Evolutionary conservation across 2,888 invertebrate species (phyloP).

Genomic region (Bembecia ichneumoniformis): DNA sequence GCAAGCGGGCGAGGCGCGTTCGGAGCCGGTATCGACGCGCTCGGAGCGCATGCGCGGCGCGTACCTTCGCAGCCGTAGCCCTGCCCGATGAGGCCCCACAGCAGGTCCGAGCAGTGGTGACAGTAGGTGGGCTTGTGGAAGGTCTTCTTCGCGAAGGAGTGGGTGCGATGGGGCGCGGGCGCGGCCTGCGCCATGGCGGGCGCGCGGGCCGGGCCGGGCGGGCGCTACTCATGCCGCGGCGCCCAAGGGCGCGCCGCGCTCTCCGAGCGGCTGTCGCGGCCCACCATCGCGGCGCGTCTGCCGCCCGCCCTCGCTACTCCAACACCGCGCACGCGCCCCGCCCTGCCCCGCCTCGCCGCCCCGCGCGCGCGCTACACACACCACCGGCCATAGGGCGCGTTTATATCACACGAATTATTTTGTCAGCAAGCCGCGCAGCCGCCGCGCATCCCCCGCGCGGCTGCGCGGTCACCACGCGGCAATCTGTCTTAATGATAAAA

Average conservation of each 20-base stretch:
- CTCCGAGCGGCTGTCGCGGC: conserved; percentile 72
- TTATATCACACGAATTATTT: conserved; percentile 17
- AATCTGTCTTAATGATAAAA: conserved; percentile 14
- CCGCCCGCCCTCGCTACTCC: conserved; percentile 28
- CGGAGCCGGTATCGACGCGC: conserved; percentile 57
- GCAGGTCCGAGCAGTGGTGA: conserved; percentile 99
- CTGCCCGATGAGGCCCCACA: conserved; percentile 99
- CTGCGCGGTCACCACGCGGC: conserved; percentile 46
- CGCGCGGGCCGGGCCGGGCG: conserved; percentile 68
- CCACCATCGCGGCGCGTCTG: conserved; percentile 72
- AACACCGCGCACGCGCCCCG: conserved; percentile 38
- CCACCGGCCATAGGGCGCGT: conserved; percentile 21
- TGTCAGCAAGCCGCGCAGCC: conserved; percentile 43
- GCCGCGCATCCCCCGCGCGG: conserved; percentile 46
- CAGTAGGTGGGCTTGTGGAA: conserved; percentile 99
- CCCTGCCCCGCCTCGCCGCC: conserved; percentile 29
- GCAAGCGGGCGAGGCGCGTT: conserved; percentile 34
- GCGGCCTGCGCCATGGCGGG: conserved; percentile 72
- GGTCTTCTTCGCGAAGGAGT: conserved; percentile 99
- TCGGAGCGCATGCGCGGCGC: conserved; percentile 64
- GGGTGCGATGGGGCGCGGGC: conserved; percentile 78
- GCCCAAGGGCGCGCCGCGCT: conserved; percentile 73
- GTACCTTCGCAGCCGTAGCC: conserved; percentile 99
- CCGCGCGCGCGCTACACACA: conserved; percentile 19
- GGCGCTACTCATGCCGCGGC: conserved; percentile 71